Base-by-base conservation (phyloP, 2,888 invertebrate species). In the Ophion slaviceki region DNA sequence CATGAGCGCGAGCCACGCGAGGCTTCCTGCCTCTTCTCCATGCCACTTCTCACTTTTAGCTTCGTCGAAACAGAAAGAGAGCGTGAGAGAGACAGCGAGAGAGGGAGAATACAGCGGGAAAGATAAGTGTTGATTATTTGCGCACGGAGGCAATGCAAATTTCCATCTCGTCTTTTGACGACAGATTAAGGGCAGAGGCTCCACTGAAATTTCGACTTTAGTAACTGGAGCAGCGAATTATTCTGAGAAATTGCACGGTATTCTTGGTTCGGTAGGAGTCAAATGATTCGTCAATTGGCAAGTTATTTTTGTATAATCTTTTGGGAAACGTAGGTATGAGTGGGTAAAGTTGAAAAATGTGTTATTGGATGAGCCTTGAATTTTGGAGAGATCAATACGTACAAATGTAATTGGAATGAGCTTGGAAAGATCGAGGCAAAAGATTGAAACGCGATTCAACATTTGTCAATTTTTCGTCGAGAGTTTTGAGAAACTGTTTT, bases 1-100 rank as follows among this genome's bases (percentile, higher is more conserved):
- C 89, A 90, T 86, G 89, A 86, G 77, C 75, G 59, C 72, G 84
- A 62, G 89, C 88, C 90, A 90, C 89, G 90, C 90, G 81, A 90
- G 87, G 80, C 84, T 86, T 82, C 84, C 78, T 72, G 81, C 79
- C 72, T 68, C 86, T 68, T 40, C 32, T 62, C 47, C 82, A 53
- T 67, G n/a, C 36, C 66, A 66, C 82, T 20, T 72, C 71, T 70
- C 75, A 74, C 88, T 87, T 88, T 81, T 47, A 71, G 66, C 82
- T 74, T 32, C 75, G 59, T 59, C 59, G 59, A 71, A 47, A 71
- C 20, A 82, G 57, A 66, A 71, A 67, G 17, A 70, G 77, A 24
- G 59, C 20, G 36, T 17, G 40, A 59, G 53, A 59, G 47, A 47
- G 7, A 53, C 17, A 28, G 40, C 5, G 24, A 71, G 36, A 36